Evolutionary conservation across 2,797 vertebrate species (phyloP), one percentile per base, ranked within the genome.

Genomic region (Meda fulgida): DNA sequence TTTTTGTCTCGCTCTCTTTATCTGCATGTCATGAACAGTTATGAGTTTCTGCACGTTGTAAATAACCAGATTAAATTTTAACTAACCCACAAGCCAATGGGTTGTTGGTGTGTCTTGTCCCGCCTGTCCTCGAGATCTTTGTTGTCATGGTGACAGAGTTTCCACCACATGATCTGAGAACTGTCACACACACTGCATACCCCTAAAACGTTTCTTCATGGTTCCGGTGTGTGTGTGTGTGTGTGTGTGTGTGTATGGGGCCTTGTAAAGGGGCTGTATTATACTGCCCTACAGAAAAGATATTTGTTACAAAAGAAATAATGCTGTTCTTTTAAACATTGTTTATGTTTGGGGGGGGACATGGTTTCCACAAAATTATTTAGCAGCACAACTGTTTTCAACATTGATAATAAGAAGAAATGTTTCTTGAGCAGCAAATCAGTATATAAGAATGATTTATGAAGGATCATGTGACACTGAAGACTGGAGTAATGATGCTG

Each of bases 71-170:
- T 87, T 51, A 81, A 77, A 76, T 80, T 87, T 87, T 81, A 81
- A 84, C 82, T 71, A 70, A 72, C 86, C 78, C 81, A 29, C 23
- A 16, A 80, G 82, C 82, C 82, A 81, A 80, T n/a, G n/a, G n/a
- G n/a, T n/a, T 29, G 43, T 67, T 85, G 67, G 55, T 84, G 60
- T 67, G 67, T 79, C 38, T 72, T 66, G 76, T 80, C 77, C 77
- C 77, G 67, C 29, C 77, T 65, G 77, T 85, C 55, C 43, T 85
- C 67, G 4, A 71, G 67, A 79, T 85, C 76, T 73, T 80, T 79
- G 84, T 85, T 85, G 84, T 85, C 84, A 85, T 85, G 84, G 84
- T 80, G 84, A 85, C 67, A 66, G 77, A 79, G 84, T 80, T 80
- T 72, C 77, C 72, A 21, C 53, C 84, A 63, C 77, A 85, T 85